Percentiles rank a stretch among this genome's conserved stretches.
Evolutionary conservation across 2,113 vertebrate species (phyloP).

Genomic region (Nyctereutes procyonoides): DNA sequence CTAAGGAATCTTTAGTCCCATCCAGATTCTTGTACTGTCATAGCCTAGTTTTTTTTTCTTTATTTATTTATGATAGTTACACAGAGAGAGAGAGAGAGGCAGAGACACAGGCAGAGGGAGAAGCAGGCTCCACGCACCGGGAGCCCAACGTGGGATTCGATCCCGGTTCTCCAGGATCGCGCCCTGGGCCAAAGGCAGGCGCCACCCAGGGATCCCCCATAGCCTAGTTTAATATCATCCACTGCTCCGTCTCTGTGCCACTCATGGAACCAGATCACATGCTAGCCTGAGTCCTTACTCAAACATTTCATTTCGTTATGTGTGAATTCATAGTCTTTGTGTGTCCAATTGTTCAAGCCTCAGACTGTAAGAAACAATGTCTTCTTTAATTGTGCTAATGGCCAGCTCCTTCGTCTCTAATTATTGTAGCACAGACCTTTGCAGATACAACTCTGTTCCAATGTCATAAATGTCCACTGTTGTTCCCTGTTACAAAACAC

Average conservation of each 20-base stretch:
- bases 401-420: background rate
- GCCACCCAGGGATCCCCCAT: too few species aligned
- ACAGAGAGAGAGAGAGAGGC: too few species aligned
- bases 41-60: background rate
- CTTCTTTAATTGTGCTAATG: slow-evolving; percentile 50
- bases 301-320: background rate
- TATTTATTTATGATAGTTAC: too few species aligned
- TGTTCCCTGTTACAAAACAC: slow-evolving; percentile 34
- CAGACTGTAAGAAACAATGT: slow-evolving; percentile 55
- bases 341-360: slow-evolving; percentile 32
- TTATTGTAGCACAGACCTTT: background rate
- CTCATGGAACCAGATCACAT: background rate
- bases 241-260: background rate
- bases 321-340: slow-evolving; percentile 53
- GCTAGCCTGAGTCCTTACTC: background rate
- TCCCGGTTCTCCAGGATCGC: too few species aligned
- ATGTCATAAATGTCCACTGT: background rate
- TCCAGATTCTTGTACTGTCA: background rate
- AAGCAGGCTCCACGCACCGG: too few species aligned
- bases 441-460: background rate
- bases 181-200: too few species aligned
- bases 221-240: background rate
- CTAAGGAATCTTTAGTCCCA: background rate
- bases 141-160: too few species aligned
- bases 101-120: too few species aligned